phyloP scores from a whole-genome alignment of 2,888 invertebrate genomes.

The Lagria hirta region DNA sequence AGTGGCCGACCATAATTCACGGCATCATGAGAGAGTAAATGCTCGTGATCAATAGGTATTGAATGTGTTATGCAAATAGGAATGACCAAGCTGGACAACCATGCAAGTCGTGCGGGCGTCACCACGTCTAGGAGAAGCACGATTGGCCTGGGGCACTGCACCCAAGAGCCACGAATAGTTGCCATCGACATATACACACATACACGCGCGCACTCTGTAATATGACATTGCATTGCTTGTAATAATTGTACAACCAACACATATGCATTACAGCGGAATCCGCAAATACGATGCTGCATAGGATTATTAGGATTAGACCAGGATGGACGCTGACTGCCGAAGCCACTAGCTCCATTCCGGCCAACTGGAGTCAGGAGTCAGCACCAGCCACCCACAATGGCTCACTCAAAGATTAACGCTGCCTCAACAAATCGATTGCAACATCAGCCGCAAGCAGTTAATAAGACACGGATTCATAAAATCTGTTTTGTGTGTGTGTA shows the following conservation, averaged over 20 bases:
- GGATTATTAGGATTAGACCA: constrained; percentile 37
- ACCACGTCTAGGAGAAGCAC: constrained; percentile 37
- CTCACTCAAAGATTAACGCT: no score
- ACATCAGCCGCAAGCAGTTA: no score
- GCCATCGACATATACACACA: constrained; percentile 44
- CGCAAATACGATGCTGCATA: constrained; percentile 47
- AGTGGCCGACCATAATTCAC: constrained; percentile 56
- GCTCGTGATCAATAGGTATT: constrained; percentile 55
- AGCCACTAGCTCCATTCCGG: no score
- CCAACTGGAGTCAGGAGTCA: no score
- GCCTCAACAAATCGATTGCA: no score
- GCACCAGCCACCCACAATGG: no score
- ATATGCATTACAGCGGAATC: constrained; percentile 45
- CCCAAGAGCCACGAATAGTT: constrained; percentile 45
- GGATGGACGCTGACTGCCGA: constrained; percentile 18
- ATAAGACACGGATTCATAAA: no score
- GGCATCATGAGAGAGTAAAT: constrained; percentile 53
- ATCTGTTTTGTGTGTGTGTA: no score
- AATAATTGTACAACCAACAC: constrained; percentile 47
- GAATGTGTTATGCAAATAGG: constrained; percentile 54
- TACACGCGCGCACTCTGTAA: constrained; percentile 27
- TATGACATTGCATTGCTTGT: constrained; percentile 48
- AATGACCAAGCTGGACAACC: constrained; percentile 42
- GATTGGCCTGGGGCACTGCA: constrained; percentile 41
- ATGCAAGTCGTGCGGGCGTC: constrained; percentile 40